These are phyloP conservation scores for Isurus oxyrinchus DNA, from an alignment of 2,113 vertebrate species.

Conservation along the genomic window DNA sequence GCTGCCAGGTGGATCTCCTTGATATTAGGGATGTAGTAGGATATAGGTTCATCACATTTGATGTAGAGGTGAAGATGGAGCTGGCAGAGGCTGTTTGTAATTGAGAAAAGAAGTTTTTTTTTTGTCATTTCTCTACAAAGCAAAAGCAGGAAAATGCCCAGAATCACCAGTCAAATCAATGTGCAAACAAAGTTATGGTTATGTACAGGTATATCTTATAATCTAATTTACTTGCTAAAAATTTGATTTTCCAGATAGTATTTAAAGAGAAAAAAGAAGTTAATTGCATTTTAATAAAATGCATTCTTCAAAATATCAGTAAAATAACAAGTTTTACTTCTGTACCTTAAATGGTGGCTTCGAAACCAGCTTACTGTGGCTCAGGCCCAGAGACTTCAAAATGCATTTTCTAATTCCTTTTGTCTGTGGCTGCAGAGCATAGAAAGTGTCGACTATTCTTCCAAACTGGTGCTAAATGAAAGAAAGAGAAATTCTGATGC, in stretches of 20 bases:
- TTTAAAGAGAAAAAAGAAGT: neutral
- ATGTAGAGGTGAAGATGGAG: neutral
- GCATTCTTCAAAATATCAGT: neutral
- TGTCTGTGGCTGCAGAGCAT: conserved; percentile 55
- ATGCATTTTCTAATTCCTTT: conserved; percentile 50
- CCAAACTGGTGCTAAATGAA: conserved; percentile 5
- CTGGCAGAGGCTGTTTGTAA: neutral
- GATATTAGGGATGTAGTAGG: neutral
- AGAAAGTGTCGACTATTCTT: conserved; percentile 51
- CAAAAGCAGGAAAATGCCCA: neutral
- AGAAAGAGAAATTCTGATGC: neutral
- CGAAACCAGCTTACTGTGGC: neutral
- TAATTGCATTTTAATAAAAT: neutral
- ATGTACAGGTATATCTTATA: neutral
- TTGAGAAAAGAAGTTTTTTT: neutral
- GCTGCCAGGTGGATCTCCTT: neutral
- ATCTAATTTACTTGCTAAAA: neutral
- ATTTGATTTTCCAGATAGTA: neutral
- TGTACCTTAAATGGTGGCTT: conserved; percentile 26
- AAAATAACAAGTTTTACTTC: neutral
- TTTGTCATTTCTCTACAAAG: neutral
- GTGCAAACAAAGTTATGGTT: neutral
- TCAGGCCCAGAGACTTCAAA: conserved; percentile 47
- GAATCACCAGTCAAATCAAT: neutral
- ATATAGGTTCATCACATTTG: neutral